A percentile compares a stretch with the other conserved stretches of the same genome.
Conservation (phyloP, 2,888 invertebrate species). For the Coecobrya sp. region DNA sequence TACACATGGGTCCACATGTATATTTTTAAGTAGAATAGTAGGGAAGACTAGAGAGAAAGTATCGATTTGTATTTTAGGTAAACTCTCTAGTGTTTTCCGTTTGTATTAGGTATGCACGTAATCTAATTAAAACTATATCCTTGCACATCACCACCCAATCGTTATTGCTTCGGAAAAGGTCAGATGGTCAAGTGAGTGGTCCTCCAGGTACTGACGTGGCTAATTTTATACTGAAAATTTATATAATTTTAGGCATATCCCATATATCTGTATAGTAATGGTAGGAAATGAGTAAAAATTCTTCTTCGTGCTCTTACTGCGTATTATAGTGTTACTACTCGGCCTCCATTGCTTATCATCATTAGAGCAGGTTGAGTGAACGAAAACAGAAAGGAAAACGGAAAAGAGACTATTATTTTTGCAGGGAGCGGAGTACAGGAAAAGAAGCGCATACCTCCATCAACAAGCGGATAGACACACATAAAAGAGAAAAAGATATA, state of each 20-base stretch:
- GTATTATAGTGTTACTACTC: neutral
- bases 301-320: neutral
- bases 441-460: neutral
- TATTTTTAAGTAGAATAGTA: neutral
- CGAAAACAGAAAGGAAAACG: neutral
- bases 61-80: neutral
- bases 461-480: neutral
- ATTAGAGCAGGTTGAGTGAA: neutral
- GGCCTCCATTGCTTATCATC: neutral
- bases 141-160: constrained; percentile 20
- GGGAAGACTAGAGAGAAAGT: neutral
- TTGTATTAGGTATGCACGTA: neutral
- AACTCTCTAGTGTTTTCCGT: neutral
- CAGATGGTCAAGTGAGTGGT: constrained; percentile 7
- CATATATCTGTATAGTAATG: no score
- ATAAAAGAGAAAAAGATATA: neutral
- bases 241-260: no score
- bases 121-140: constrained; percentile 31
- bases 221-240: neutral
- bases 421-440: neutral
- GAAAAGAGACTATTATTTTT: neutral
- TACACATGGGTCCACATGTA: constrained; percentile 30
- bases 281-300: no score
- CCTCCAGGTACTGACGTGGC: neutral
- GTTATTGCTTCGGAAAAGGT: constrained; percentile 31